A percentile compares a stretch with the other conserved stretches of the same genome.
Conservation (phyloP, 1,140 invertebrate genomes). For the Drosophila arizonae region DNA sequence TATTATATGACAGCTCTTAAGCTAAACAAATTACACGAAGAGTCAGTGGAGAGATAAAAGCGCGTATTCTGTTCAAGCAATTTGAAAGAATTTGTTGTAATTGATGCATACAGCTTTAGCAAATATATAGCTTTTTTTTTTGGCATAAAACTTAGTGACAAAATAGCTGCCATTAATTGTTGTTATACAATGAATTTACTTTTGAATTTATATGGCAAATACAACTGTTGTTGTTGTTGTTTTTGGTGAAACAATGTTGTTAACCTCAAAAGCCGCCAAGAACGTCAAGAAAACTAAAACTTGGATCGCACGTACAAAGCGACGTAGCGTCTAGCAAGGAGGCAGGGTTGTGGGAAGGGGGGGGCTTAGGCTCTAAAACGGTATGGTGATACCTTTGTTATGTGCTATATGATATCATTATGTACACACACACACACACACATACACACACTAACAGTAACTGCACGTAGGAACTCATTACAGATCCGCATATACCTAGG, state of each 20-base stretch:
- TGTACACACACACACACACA: constrained; percentile 4
- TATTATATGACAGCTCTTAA: constrained; percentile 32
- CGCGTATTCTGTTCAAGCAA: constrained; percentile 43
- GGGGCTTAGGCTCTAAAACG: constrained; percentile 15
- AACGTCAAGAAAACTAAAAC: constrained; percentile 73
- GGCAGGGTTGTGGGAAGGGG: not conserved
- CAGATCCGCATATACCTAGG: constrained; percentile 5
- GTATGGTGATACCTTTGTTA: constrained; percentile 36
- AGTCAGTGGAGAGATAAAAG: constrained; percentile 32
- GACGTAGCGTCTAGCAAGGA: not conserved
- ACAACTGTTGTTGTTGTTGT: constrained; percentile 52
- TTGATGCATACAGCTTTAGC: constrained; percentile 64
- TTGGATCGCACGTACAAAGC: constrained; percentile 47
- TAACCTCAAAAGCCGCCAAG: constrained; percentile 81
- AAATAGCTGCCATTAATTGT: constrained; percentile 77
- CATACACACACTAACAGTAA: not conserved
- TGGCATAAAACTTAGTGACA: constrained; percentile 71
- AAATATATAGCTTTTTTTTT: constrained; percentile 54
- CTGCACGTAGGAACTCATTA: constrained; percentile 17
- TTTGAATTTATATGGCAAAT: constrained; percentile 69
- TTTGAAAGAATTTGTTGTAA: constrained; percentile 61
- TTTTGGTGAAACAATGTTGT: constrained; percentile 69
- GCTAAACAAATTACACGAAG: constrained; percentile 56
- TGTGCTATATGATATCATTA: constrained; percentile 35
- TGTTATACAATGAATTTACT: constrained; percentile 51